Conservation (phyloP, 2,797 vertebrate species). For the Pseudomugil gertrudae region DNA sequence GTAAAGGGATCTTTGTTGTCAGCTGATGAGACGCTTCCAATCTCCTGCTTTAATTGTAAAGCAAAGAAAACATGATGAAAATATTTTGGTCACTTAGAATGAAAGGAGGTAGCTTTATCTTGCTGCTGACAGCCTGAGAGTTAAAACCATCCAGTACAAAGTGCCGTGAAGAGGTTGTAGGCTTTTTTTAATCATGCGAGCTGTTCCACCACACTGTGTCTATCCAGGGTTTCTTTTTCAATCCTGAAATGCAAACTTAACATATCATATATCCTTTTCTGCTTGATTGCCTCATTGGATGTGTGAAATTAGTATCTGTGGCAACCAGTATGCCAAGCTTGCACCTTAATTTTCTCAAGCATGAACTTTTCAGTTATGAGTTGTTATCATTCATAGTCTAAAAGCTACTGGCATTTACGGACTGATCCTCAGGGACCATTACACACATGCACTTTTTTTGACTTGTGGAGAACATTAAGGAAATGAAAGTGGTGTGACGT, state of each 20-base stretch:
- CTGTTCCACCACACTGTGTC: slow-evolving; percentile 17
- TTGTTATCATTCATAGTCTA: slow-evolving; percentile 62
- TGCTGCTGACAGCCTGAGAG: slow-evolving; percentile 46
- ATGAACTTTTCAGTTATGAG: slow-evolving; percentile 27
- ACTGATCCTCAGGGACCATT: slow-evolving; percentile 7
- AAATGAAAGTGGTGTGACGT: slow-evolving; percentile 38
- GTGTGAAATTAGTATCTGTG: slow-evolving; percentile 41
- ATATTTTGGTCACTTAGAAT: slow-evolving; percentile 42
- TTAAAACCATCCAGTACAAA: slow-evolving; percentile 47
- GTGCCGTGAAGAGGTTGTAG: slow-evolving; percentile 33
- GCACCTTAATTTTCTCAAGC: slow-evolving; percentile 34
- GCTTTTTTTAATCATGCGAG: slow-evolving; percentile 30
- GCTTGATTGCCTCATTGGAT: slow-evolving; percentile 50
- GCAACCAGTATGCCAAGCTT: slow-evolving; percentile 42
- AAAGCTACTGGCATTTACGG: slow-evolving; percentile 43
- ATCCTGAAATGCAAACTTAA: slow-evolving; percentile 38
- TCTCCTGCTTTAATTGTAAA: slow-evolving; percentile 4
- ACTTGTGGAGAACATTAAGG: slow-evolving; percentile 10
- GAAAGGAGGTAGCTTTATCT: slow-evolving; percentile 35
- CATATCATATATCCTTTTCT: slow-evolving; percentile 56
- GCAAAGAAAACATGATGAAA: slow-evolving; percentile 25
- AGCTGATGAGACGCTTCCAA: slow-evolving; percentile 36
- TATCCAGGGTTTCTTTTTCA: slow-evolving; percentile 31
- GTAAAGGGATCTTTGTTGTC: slow-evolving; percentile 39
- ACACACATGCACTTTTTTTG: slow-evolving; percentile 12